phyloP scores from a whole-genome alignment of 2,113 vertebrate species.

The Xyrauchen texanus region DNA sequence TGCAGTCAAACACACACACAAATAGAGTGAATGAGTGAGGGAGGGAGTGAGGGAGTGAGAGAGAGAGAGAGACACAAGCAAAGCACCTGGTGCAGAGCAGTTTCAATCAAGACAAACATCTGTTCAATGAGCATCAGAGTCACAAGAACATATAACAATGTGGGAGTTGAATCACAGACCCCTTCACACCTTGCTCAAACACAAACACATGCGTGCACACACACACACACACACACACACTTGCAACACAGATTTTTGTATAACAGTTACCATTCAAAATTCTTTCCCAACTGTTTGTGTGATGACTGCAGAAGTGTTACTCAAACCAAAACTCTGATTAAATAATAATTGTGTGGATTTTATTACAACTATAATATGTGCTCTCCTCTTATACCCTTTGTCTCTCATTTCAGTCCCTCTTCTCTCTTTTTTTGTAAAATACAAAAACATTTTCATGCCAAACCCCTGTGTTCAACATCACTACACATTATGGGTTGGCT shows the following conservation, averaged over 20 bases:
- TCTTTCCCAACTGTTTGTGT: neutral
- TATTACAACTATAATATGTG: constrained; percentile 20
- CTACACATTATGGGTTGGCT: too few relatives aligned
- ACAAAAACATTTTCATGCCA: too few relatives aligned
- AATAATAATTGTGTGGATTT: neutral
- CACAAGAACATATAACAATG: constrained; percentile 29
- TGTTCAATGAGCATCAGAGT: constrained; percentile 29
- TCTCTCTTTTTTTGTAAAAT: too few relatives aligned
- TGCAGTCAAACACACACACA: neutral
- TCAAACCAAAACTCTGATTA: neutral
- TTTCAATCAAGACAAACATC: constrained; percentile 26
- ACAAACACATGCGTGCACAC: neutral
- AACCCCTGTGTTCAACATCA: too few relatives aligned
- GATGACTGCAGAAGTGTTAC: neutral
- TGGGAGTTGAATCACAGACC: constrained; percentile 7
- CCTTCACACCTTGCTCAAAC: neutral
- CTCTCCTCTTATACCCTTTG: too few relatives aligned
- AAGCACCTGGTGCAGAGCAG: constrained; percentile 26
- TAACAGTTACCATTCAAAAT: too few relatives aligned
- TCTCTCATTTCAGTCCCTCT: too few relatives aligned
- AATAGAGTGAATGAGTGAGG: too few relatives aligned
- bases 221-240: constrained; percentile 2
- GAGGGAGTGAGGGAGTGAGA: too few relatives aligned
- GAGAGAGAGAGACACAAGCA: neutral
- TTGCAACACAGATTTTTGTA: neutral